A percentile compares a stretch with the other conserved stretches of the same genome.
Conservation (phyloP, 2,888 invertebrate species). For the Acleris emargana region DNA sequence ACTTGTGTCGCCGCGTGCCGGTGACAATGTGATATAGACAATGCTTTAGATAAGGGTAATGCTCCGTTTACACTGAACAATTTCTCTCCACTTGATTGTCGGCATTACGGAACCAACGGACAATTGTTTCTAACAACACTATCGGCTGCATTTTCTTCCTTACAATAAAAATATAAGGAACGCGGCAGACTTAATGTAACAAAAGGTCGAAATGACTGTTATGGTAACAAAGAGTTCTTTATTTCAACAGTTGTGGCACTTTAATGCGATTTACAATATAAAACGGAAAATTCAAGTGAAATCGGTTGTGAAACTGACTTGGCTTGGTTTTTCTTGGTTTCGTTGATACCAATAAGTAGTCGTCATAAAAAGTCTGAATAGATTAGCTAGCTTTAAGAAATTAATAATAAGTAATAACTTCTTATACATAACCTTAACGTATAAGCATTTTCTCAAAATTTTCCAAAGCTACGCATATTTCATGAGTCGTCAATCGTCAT, state of each 20-base stretch:
- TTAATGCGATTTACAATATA: too few species aligned
- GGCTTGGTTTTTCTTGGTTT: too few species aligned
- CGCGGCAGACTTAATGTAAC: not conserved
- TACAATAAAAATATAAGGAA: not conserved
- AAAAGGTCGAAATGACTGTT: not conserved
- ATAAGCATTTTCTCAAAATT: too few species aligned
- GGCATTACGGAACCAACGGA: conserved; percentile 18
- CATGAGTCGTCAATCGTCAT: conserved; percentile 10
- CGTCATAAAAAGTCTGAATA: too few species aligned
- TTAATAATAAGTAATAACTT: too few species aligned
- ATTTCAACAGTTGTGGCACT: too few species aligned
- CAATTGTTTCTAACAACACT: conserved; percentile 6
- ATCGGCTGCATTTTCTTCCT: conserved; percentile 7
- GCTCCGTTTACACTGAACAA: conserved; percentile 58
- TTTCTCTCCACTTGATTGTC: conserved; percentile 39
- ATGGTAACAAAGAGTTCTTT: not conserved
- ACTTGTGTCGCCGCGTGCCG: conserved; percentile 78
- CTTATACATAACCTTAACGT: too few species aligned
- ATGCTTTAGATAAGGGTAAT: conserved; percentile 76
- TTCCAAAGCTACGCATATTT: not conserved
- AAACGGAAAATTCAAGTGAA: too few species aligned
- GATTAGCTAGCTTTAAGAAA: too few species aligned
- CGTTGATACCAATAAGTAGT: too few species aligned
- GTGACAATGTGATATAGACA: conserved; percentile 82
- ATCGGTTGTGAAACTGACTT: too few species aligned